Evolutionary conservation across 2,888 invertebrate species (phyloP), one percentile per base, ranked within the genome.

Genomic region (Cremastinae sp.): DNA sequence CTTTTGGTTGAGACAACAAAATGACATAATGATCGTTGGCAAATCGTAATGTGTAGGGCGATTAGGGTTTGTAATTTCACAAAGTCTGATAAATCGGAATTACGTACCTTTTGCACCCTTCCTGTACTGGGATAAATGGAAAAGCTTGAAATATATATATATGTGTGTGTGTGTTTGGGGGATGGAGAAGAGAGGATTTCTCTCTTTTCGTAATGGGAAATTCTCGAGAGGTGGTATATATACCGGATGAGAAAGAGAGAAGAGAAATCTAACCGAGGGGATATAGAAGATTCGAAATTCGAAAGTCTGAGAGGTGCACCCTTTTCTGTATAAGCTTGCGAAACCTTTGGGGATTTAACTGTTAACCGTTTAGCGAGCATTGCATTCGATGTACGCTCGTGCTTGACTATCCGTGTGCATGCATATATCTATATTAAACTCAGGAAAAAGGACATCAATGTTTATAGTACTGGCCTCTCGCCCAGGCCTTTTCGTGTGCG

Each of bases 321-420:
- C 38, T 53, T 22, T 65, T 41, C 28, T 38, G 14, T 49, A 10
- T 12, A 65, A 51, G 56, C 68, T 38, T 47, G 22, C n/a, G 66
- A 43, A 59, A 68, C 72, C 75, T 59, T 53, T 14, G 34, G 75
- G 75, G 75, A 75, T 75, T 75, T 75, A 75, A 72, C 75, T 66
- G 72, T 75, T 75, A 75, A 72, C 62, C 75, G 72, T 75, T 75
- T 75, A 72, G 75, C 72, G 68, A 49, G 62, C 72, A 62, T 72
- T 75, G 54, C 62, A 41, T 68, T 14, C 16, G 51, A 38, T 43
- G 59, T 51, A 58, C n/a, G n/a, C n/a, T n/a, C n/a, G n/a, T n/a
- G n/a, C n/a, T n/a, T n/a, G n/a, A n/a, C n/a, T n/a, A n/a, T n/a
- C n/a, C n/a, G n/a, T n/a, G n/a, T 65, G 53, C 47, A 53, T 54